Base-by-base conservation (phyloP, 2,113 vertebrate genomes). In the Tenrec ecaudatus region DNA sequence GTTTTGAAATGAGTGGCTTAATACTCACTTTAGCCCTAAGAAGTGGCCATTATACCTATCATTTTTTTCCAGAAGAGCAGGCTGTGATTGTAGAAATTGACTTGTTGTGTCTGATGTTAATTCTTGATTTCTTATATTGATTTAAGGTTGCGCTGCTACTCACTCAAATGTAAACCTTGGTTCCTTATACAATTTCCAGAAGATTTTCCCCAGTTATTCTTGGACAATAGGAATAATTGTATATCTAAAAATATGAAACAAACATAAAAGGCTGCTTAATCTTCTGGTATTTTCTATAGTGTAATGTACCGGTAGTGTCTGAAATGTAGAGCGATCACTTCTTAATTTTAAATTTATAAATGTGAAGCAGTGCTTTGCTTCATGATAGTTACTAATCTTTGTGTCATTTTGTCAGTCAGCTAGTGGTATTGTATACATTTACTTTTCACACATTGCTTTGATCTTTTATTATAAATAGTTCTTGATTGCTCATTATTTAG, bases 81-180 rank as follows among this genome's bases (percentile, higher is more conserved):
- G 23, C 11, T 95, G 60, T 92, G 71, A 85, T 95, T 92, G 92
- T 69, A 94, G 60, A 77, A 76, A 23, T 68, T 84, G 43, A 3
- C 15, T 88, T 60, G 33, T 43, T 92, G 36, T 86, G 47, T 58
- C 22, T 83, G 33, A 69, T 38, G 27, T 27, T 86, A 31, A 86
- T 53, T 80, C 53, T 16, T 86, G 12, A 94, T 58, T 25, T 94
- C 33, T 25, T 40, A 92, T 53, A 53, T 53, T 53, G 47, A 53
- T 33, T 80, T 58, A 66, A 0, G 83, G 62, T 57, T 62, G 4
- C 62, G 64, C 53, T 76, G 29, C 43, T 80, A 88, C 25, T 33
- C 86, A 90, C 36, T 6, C 43, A 91, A 64, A 68, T 58, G 6
- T 0, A 23, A 22, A 82, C 6, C 11, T 25, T 33, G 36, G 43